Base-by-base conservation (phyloP, 2,797 vertebrate genomes). In the Anabas testudineus region DNA sequence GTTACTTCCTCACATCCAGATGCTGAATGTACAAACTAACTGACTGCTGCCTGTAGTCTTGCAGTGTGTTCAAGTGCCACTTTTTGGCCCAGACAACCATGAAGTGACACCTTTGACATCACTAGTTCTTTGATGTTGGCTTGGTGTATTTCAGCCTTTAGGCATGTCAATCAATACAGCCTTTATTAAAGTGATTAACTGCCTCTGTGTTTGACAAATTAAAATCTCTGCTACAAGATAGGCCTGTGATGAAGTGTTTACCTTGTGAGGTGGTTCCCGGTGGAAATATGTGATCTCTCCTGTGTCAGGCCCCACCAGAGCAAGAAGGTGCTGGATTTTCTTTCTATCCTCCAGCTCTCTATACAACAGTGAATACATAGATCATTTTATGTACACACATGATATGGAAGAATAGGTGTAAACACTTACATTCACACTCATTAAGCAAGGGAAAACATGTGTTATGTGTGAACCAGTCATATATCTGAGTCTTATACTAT, bases 291-390 rank as follows among this genome's bases (percentile, higher is more conserved):
- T 99, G 65, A 97, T 90, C 86, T 97, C 96, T 80, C 94, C 96
- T 37, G 75, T 74, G 60, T 96, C 95, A 62, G 95, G 92, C 78
- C 95, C 96, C 52, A 97, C 92, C 60, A 98, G 90, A 47, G 94
- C 81, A 71, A 99, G 90, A 62, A 99, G 97, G 63, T 94, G 95
- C 12, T 99, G 97, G 82, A 99, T 98, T 89, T 96, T 99, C 78
- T 96, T 98, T 76, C 96, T 94, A 89, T 98, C 97, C 67, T 98
- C 96, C 69, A 99, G 16, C 74, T 99, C 98, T 87, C 98, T 99
- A 66, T 32, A 47, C n/a, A 67, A 49, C 39, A 72, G 5, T 10
- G 13, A 56, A 26, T 3, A 12, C 0, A 62, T 22, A 56, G 13
- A 66, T 22, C 12, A 5, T 36, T 67, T 32, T 32, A 41, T n/a